These are phyloP conservation scores for Antigone vipio DNA, from an alignment of 2,113 vertebrate genomes.

Conservation along the genomic window DNA sequence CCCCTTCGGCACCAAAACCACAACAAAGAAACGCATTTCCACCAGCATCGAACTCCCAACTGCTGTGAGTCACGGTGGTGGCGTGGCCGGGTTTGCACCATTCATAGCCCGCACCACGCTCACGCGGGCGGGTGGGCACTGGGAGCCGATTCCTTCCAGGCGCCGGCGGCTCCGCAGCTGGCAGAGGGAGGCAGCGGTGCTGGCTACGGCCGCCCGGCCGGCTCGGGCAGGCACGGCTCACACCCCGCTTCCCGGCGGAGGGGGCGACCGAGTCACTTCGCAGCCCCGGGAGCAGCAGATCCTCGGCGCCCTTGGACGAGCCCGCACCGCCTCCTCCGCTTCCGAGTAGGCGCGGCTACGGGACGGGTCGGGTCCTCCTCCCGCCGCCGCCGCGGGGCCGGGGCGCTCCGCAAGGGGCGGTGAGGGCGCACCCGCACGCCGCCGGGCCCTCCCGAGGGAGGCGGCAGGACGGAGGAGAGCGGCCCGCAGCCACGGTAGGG, in stretches of 20 bases:
- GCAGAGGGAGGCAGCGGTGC: not conserved
- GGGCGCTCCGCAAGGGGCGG: too few relatives aligned
- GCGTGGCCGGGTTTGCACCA: rapidly evolving
- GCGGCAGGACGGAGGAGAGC: not conserved
- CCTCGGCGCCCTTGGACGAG: not conserved
- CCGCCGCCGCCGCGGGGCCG: not conserved
- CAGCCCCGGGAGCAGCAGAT: not conserved
- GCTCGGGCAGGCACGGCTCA: too few relatives aligned
- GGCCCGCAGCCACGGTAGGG: not conserved
- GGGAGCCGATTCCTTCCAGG: too few relatives aligned
- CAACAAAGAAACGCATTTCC: rapidly evolving
- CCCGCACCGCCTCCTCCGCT: not conserved
- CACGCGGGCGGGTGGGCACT: rapidly evolving
- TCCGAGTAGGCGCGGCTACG: not conserved
- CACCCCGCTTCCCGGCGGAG: not conserved
- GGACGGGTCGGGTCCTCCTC: not conserved
- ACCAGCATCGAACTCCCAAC: rapidly evolving
- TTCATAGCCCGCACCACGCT: rapidly evolving
- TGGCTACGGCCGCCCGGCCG: not conserved
- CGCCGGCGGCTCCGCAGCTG: not conserved
- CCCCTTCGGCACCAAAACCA: not conserved
- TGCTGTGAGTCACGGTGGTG: not conserved
- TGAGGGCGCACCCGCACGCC: not conserved
- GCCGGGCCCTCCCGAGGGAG: not conserved
- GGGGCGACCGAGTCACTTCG: too few relatives aligned